phyloP scores from a whole-genome alignment of 2,888 invertebrate species.

The Dasypolia templi region DNA sequence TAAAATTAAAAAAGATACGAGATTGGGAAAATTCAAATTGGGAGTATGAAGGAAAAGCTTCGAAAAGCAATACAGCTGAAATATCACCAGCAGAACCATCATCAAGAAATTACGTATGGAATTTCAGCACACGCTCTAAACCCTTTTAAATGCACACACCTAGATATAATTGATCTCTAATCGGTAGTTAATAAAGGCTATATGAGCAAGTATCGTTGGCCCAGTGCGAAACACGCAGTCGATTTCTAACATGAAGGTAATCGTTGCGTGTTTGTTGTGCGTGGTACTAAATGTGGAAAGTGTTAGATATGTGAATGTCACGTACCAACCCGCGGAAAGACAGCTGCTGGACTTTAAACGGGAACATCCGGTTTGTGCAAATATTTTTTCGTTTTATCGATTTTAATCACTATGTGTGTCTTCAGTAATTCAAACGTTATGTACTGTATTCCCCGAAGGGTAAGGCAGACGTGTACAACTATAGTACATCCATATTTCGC shows the following conservation, averaged over 20 bases:
- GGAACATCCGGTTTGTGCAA: slow-evolving; percentile 69
- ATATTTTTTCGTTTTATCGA: not conserved
- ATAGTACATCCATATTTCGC: not conserved
- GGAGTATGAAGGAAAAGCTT: not conserved
- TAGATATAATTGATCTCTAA: not conserved
- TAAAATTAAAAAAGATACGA: not conserved
- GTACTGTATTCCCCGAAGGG: too few species aligned
- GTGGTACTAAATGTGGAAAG: slow-evolving; percentile 31
- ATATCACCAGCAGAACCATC: not conserved
- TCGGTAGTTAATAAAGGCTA: slow-evolving; percentile 4
- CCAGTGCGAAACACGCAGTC: slow-evolving; percentile 2
- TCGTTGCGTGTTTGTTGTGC: slow-evolving; percentile 38
- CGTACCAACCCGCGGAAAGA: slow-evolving; percentile 65
- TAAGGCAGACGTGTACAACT: not conserved
- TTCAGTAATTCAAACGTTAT: too few species aligned
- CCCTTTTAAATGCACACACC: not conserved
- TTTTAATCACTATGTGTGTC: too few species aligned
- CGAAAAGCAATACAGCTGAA: not conserved
- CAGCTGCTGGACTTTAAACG: slow-evolving; percentile 74
- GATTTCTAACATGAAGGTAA: slow-evolving; percentile 49
- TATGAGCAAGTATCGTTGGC: slow-evolving; percentile 11
- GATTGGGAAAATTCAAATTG: not conserved
- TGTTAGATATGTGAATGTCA: slow-evolving; percentile 50
- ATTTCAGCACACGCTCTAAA: not conserved
- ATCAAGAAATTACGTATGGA: not conserved